Percentiles rank a stretch among this genome's conserved stretches.
These are phyloP conservation scores for Penaeus monodon DNA, from an alignment of 2,888 invertebrate species.

Conservation along the genomic window DNA sequence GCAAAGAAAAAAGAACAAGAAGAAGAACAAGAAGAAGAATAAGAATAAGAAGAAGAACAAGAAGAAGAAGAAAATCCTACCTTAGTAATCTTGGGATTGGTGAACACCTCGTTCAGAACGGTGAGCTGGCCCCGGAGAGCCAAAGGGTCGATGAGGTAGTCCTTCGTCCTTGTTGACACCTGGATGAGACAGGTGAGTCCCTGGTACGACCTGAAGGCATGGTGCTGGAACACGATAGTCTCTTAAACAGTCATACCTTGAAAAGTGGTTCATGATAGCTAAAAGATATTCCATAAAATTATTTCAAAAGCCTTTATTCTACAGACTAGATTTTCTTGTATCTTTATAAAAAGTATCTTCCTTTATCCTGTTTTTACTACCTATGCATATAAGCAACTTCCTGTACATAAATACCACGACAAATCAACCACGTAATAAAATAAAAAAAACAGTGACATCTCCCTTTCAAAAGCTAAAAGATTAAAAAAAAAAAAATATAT, in stretches of 20 bases:
- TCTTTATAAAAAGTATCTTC: too few species aligned
- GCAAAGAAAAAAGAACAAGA: too few species aligned
- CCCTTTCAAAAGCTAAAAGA: too few species aligned
- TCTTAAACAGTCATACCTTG: background rate
- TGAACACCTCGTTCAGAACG: slow-evolving; percentile 88
- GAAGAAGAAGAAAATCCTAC: slow-evolving; percentile 71
- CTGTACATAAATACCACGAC: too few species aligned
- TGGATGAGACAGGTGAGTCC: slow-evolving; percentile 97
- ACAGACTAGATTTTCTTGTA: too few species aligned
- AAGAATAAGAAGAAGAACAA: too few species aligned
- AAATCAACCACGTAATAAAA: too few species aligned
- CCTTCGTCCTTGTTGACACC: slow-evolving; percentile 84
- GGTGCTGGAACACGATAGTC: slow-evolving; percentile 76
- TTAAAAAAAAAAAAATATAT: too few species aligned
- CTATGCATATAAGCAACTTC: too few species aligned
- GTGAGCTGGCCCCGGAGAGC: slow-evolving; percentile 85
- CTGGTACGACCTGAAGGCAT: slow-evolving; percentile 90
- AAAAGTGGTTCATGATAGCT: background rate
- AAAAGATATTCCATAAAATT: background rate
- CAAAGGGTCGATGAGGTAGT: slow-evolving; percentile 92
- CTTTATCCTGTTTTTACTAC: too few species aligned
- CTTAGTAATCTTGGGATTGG: slow-evolving; percentile 90
- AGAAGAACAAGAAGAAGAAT: too few species aligned
- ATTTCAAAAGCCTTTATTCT: background rate
- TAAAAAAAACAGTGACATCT: too few species aligned